Evolutionary conservation across 2,113 vertebrate species (phyloP).

Genomic region (Ictalurus furcatus): DNA sequence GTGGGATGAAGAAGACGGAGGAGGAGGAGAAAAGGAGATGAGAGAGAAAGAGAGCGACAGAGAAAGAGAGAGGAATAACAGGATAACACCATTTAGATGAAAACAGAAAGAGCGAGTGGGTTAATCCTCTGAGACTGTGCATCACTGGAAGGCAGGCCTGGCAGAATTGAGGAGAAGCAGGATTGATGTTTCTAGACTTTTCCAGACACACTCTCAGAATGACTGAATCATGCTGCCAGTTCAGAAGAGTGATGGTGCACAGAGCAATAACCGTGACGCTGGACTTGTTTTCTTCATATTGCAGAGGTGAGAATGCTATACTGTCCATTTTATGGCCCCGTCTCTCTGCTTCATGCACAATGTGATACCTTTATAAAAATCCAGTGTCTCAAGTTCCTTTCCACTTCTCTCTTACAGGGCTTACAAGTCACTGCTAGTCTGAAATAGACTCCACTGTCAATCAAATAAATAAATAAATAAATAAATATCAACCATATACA

Average conservation of each 20-base stretch:
- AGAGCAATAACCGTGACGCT: conserved; percentile 21
- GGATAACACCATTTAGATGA: conserved; percentile 47
- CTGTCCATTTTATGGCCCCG: conserved; percentile 41
- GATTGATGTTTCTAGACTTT: conserved; percentile 34
- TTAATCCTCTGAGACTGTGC: conserved; percentile 25
- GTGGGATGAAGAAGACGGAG: not conserved
- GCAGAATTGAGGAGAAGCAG: conserved; percentile 30
- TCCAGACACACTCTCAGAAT: conserved; percentile 30
- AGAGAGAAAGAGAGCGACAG: not conserved
- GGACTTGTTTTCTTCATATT: conserved; percentile 24
- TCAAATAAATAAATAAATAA: not conserved
- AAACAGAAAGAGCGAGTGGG: conserved; percentile 30
- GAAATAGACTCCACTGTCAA: not conserved
- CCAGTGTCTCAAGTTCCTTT: not conserved
- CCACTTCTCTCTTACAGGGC: not conserved
- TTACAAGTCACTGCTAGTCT: not conserved
- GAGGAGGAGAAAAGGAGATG: not conserved
- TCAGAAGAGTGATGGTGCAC: not conserved
- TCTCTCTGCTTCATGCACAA: conserved; percentile 5
- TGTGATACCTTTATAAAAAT: conserved; percentile 4
- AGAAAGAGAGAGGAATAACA: conserved; percentile 30
- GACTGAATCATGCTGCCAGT: conserved; percentile 11
- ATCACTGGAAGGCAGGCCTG: conserved; percentile 11
- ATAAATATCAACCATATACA: not conserved
- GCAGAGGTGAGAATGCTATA: conserved; percentile 20